Conservation (phyloP, 2,888 invertebrate genomes). For the Meghimatium bilineatum region DNA sequence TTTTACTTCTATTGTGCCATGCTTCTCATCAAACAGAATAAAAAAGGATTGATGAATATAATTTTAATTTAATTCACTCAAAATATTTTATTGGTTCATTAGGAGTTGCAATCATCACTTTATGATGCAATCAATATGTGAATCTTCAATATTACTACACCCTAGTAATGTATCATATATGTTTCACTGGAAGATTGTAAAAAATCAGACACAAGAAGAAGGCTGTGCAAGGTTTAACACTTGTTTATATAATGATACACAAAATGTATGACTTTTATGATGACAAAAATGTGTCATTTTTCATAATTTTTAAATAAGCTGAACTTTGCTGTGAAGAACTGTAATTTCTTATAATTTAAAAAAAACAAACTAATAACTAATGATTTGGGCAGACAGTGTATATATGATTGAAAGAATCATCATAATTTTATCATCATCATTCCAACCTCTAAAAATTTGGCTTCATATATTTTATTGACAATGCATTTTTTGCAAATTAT, state of each 20-base stretch:
- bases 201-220: too few species aligned
- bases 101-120: neutral
- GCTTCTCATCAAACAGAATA: neutral
- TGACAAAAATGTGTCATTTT: too few species aligned
- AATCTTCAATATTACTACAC: too few species aligned
- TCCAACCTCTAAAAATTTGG: constrained; percentile 46
- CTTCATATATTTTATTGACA: constrained; percentile 48
- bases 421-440: constrained; percentile 41
- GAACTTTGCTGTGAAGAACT: neutral
- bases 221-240: too few species aligned
- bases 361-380: neutral
- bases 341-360: neutral
- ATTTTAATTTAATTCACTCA: neutral
- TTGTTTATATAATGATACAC: too few species aligned
- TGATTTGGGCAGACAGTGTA: constrained; percentile 44
- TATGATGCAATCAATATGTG: too few species aligned
- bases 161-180: too few species aligned
- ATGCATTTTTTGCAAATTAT: constrained; percentile 52
- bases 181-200: too few species aligned
- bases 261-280: too few species aligned
- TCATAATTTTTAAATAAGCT: neutral
- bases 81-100: neutral
- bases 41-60: neutral
- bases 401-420: constrained; percentile 22
- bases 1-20: neutral